Percentiles rank a stretch among this genome's conserved stretches.
Conservation (phyloP, 2,113 vertebrate species). For the Tichodroma muraria region DNA sequence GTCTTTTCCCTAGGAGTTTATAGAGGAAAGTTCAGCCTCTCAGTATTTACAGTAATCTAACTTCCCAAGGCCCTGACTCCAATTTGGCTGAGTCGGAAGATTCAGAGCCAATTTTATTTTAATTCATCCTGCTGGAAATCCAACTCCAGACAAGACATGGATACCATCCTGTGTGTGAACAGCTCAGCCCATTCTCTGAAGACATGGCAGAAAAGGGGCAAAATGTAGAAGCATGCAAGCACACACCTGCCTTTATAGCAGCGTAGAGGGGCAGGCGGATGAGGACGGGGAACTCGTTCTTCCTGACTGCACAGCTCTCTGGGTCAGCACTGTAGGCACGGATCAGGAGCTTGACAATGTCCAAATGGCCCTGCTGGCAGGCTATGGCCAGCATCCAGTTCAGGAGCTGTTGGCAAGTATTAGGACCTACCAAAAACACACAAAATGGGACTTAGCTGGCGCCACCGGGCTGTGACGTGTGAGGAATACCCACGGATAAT, state of each 20-base stretch:
- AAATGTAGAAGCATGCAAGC: too few species aligned
- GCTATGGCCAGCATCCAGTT: conserved; percentile 90
- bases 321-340: conserved; percentile 79
- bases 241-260: conserved; percentile 84
- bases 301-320: conserved; percentile 78
- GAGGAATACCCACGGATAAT: not conserved
- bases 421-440: conserved; percentile 56
- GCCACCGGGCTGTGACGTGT: accelerated
- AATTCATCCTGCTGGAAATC: not conserved
- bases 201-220: not conserved
- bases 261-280: conserved; percentile 86
- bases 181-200: not conserved
- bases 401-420: conserved; percentile 75
- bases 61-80: not conserved
- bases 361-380: conserved; percentile 85
- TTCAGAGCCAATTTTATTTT: not conserved
- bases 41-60: not conserved
- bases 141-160: not conserved
- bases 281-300: conserved; percentile 84
- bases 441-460: not conserved
- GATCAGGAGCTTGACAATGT: conserved; percentile 82
- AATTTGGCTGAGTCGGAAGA: not conserved
- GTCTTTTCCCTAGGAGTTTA: not conserved
- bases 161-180: not conserved
- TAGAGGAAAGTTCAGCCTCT: not conserved